A percentile compares a stretch with the other conserved stretches of the same genome.
These are phyloP conservation scores for Hyposoter didymator DNA, from an alignment of 2,888 invertebrate species.

Conservation along the genomic window DNA sequence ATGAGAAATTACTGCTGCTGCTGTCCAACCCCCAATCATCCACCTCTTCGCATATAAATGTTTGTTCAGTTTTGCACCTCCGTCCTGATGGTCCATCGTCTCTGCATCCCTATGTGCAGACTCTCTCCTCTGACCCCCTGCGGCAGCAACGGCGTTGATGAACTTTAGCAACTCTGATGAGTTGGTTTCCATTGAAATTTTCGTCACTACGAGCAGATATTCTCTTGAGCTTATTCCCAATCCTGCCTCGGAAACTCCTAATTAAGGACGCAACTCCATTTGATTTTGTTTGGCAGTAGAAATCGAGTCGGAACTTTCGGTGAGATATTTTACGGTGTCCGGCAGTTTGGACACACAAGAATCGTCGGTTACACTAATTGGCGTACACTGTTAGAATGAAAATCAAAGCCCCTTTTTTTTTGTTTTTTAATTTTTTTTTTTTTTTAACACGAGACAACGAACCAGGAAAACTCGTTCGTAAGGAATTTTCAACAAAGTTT, in stretches of 20 bases:
- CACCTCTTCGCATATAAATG: slow-evolving; percentile 15
- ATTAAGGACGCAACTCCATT: slow-evolving; percentile 7
- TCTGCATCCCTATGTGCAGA: no score
- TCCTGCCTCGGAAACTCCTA: slow-evolving; percentile 25
- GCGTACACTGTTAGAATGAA: neutral
- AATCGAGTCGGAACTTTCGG: slow-evolving; percentile 13
- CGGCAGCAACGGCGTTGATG: slow-evolving; percentile 44
- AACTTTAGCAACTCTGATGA: slow-evolving; percentile 56
- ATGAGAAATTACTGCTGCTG: no score
- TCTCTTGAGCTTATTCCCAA: slow-evolving; percentile 11
- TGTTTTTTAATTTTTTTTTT: no score
- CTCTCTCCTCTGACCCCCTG: slow-evolving; percentile 5
- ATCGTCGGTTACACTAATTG: no score
- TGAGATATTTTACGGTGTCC: neutral
- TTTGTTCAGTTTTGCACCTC: no score
- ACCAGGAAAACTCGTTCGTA: slow-evolving; percentile 61
- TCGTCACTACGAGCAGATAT: slow-evolving; percentile 19
- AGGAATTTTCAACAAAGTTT: slow-evolving; percentile 66
- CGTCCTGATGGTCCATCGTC: no score
- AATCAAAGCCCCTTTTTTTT: neutral
- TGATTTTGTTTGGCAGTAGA: slow-evolving; percentile 39
- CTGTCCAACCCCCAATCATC: slow-evolving; percentile 28
- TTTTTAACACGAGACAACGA: slow-evolving; percentile 48
- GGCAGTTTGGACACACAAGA: neutral
- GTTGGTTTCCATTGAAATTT: slow-evolving; percentile 46